A percentile compares a stretch with the other conserved stretches of the same genome.
Conservation (phyloP, 2,113 vertebrate genomes). For the Pycnonotus jocosus region DNA sequence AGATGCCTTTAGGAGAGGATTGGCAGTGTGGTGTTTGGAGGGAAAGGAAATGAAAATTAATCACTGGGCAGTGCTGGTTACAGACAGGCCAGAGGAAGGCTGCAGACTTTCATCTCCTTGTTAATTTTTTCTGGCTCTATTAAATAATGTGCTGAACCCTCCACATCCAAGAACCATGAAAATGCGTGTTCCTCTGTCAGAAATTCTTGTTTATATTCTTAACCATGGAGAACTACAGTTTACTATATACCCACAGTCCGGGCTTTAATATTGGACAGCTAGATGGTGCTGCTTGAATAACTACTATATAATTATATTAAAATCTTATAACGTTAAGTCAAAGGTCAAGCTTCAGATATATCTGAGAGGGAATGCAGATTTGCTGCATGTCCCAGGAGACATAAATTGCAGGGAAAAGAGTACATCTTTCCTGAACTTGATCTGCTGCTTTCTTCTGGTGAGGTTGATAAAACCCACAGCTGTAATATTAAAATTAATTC, state of each 20-base stretch:
- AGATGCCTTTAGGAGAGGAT: not conserved
- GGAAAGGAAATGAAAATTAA: not conserved
- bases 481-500: not conserved
- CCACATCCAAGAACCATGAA: not conserved
- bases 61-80: not conserved
- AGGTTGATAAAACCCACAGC: not conserved
- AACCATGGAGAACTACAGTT: not conserved
- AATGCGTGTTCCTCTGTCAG: not conserved
- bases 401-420: not conserved
- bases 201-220: not conserved
- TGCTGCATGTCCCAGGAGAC: not conserved
- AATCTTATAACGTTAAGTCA: not conserved
- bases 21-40: not conserved
- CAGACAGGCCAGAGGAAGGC: not conserved
- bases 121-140: not conserved
- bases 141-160: not conserved
- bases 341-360: not conserved
- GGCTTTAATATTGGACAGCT: not conserved
- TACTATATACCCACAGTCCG: not conserved
- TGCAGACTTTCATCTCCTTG: not conserved
- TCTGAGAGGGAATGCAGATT: not conserved
- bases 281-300: not conserved
- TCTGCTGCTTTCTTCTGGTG: not conserved
- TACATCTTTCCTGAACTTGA: not conserved
- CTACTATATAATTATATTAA: not conserved